Percentiles rank a stretch among this genome's conserved stretches.
These are phyloP conservation scores for Gadus chalcogrammus DNA, from an alignment of 2,113 vertebrate genomes.

Conservation along the genomic window DNA sequence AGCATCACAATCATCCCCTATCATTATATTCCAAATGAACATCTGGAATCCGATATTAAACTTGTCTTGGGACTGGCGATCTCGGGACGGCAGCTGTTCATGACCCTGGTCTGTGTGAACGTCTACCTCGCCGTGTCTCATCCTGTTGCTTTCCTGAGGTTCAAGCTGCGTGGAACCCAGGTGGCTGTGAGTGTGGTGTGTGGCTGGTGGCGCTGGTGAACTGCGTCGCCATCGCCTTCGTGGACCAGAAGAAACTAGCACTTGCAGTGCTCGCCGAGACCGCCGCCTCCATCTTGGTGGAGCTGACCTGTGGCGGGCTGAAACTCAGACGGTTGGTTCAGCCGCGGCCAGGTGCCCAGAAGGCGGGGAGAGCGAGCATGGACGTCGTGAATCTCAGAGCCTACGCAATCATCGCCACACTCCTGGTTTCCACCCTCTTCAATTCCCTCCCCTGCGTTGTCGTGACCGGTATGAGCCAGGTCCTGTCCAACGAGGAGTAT, in stretches of 20 bases:
- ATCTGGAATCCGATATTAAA: neutral
- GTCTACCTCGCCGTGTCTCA: neutral
- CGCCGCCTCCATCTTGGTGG: neutral
- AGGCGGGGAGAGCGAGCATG: neutral
- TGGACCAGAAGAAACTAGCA: neutral
- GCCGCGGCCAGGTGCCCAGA: neutral
- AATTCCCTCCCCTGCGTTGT: neutral
- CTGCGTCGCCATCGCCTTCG: neutral
- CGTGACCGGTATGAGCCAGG: neutral
- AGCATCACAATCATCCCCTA: neutral
- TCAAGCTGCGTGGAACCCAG: neutral
- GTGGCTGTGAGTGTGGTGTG: neutral
- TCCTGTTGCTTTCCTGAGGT: neutral
- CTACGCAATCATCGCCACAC: neutral
- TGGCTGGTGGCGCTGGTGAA: neutral
- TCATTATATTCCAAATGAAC: neutral
- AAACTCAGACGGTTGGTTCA: neutral
- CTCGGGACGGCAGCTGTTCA: neutral
- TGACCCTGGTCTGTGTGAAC: neutral
- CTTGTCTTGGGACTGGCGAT: neutral
- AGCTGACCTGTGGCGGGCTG: neutral
- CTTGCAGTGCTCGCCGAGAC: neutral
- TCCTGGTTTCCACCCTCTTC: neutral
- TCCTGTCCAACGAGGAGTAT: neutral
- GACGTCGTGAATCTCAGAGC: neutral